These are phyloP conservation scores for Sebastes hubbsi DNA, from an alignment of 2,797 vertebrate species.

Conservation along the genomic window DNA sequence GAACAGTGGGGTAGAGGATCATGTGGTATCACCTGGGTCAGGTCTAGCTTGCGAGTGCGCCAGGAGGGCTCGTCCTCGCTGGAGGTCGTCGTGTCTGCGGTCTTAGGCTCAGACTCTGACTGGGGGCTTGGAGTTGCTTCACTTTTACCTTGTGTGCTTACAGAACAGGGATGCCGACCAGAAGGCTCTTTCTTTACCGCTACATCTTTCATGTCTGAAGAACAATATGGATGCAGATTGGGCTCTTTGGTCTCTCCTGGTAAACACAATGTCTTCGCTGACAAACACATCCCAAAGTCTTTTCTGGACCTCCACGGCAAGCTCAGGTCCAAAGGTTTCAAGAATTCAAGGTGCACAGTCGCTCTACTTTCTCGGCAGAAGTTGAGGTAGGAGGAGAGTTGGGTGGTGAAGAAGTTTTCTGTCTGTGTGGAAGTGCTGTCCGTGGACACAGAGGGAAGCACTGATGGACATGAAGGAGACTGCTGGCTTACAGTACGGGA, in stretches of 20 bases:
- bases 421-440: constrained; percentile 78
- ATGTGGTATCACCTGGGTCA: constrained; percentile 61
- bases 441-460: neutral
- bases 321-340: constrained; percentile 77
- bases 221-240: neutral
- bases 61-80: constrained; percentile 68
- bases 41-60: constrained; percentile 52
- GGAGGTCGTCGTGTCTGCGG: constrained; percentile 46
- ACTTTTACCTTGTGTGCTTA: neutral
- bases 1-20: neutral
- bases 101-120: constrained; percentile 47
- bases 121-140: constrained; percentile 3
- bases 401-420: constrained; percentile 79
- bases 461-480: neutral
- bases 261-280: neutral
- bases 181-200: neutral
- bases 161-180: neutral
- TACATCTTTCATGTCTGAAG: neutral
- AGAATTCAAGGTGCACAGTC: neutral
- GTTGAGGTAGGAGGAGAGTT: constrained; percentile 59
- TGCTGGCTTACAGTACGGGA: neutral
- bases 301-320: constrained; percentile 66
- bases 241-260: neutral
- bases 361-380: constrained; percentile 47
- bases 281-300: neutral